phyloP scores from a whole-genome alignment of 2,113 vertebrate species.

The Paramormyrops kingsleyae region DNA sequence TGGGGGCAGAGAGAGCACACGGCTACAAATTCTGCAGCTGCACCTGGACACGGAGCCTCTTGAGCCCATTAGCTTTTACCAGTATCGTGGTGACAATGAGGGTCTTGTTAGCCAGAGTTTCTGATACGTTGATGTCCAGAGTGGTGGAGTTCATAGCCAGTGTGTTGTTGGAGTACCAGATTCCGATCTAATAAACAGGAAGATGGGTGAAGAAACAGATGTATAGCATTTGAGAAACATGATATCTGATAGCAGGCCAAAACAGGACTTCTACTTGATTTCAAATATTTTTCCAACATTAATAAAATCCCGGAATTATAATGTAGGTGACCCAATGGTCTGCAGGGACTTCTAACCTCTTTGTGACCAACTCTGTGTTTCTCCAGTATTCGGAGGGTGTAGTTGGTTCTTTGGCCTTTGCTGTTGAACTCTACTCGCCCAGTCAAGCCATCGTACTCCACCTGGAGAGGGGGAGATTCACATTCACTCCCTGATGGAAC shows the following conservation, averaged over 20 bases:
- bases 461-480: conserved; percentile 51
- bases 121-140: conserved; percentile 74
- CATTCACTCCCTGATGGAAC: neutral
- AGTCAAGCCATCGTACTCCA: conserved; percentile 84
- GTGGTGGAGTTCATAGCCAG: conserved; percentile 80
- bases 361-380: conserved; percentile 73
- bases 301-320: neutral
- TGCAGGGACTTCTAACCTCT: conserved; percentile 62
- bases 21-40: neutral
- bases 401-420: conserved; percentile 89
- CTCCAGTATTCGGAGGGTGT: conserved; percentile 79
- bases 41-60: neutral
- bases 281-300: neutral
- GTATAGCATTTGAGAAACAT: neutral
- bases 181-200: conserved; percentile 63
- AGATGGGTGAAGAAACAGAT: neutral
- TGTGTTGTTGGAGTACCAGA: conserved; percentile 83
- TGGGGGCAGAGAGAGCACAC: neutral
- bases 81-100: conserved; percentile 81
- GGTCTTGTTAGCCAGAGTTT: conserved; percentile 79
- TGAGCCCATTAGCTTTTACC: conserved; percentile 55
- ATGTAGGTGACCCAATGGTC: conserved; percentile 16
- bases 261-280: neutral
- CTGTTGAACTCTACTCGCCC: conserved; percentile 87
- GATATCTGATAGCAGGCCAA: neutral